A percentile compares a stretch with the other conserved stretches of the same genome.
Conservation (phyloP, 2,113 vertebrate species). For the Alexandromys fortis region DNA sequence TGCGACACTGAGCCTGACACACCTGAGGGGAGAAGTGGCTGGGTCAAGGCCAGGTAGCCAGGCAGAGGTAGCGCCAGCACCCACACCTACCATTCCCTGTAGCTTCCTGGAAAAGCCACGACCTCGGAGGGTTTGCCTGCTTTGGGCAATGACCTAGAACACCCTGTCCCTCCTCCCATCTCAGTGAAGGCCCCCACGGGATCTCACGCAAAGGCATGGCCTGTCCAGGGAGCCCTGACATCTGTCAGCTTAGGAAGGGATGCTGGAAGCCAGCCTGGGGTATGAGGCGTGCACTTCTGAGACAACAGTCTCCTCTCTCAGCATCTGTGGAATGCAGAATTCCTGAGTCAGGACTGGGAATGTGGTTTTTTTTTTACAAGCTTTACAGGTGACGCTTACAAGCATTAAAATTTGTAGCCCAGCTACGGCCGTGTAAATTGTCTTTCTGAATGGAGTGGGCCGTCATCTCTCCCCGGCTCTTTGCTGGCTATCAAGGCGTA, state of each 20-base stretch:
- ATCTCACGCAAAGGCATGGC: rapidly evolving
- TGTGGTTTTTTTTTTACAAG: slow-evolving; percentile 33
- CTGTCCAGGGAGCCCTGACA: rapidly evolving
- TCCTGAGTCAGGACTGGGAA: not conserved
- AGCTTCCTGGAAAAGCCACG: not conserved
- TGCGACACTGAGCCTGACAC: not conserved
- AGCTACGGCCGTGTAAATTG: not conserved
- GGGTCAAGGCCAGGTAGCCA: not conserved
- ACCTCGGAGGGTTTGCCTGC: not conserved
- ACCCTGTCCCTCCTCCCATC: not conserved
- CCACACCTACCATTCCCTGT: not conserved
- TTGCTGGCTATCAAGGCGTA: not conserved
- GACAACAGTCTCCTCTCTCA: not conserved
- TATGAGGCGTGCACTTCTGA: rapidly evolving
- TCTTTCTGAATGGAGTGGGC: not conserved
- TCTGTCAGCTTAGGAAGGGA: rapidly evolving
- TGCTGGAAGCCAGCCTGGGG: too few relatives aligned
- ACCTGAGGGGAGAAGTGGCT: not conserved
- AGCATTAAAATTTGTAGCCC: slow-evolving; percentile 6
- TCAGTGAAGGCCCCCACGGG: not conserved
- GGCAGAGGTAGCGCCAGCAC: not conserved
- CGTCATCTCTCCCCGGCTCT: not conserved
- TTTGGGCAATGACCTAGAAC: too few relatives aligned
- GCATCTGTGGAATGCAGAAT: not conserved
- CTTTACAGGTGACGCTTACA: not conserved